Conservation (phyloP, 1,140 invertebrate species). For the Saxidomus purpurata region DNA sequence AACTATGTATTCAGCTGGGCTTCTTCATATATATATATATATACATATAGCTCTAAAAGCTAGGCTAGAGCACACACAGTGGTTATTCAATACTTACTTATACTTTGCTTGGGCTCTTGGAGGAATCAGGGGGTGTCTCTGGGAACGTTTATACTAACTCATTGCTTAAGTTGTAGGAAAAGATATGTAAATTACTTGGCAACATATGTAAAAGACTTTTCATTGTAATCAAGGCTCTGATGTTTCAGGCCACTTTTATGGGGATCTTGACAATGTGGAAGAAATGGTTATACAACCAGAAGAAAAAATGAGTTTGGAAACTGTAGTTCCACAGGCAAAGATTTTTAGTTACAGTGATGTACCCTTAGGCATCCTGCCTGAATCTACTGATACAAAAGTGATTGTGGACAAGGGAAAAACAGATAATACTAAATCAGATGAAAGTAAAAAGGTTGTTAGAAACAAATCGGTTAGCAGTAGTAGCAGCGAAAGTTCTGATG, state of each 20-base stretch:
- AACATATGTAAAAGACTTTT: neutral
- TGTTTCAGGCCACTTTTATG: conserved; percentile 21
- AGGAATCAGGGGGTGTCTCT: neutral
- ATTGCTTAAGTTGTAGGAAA: neutral
- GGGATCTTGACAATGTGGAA: conserved; percentile 19
- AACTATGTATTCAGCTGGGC: conserved; percentile 11
- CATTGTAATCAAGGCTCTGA: conserved; percentile 42
- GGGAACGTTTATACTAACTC: neutral
- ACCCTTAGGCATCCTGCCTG: neutral
- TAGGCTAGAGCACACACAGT: conserved; percentile 43
- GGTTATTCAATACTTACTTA: neutral
- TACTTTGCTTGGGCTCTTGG: neutral
- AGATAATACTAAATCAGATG: neutral
- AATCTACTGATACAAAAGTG: no score
- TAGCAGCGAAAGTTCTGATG: conserved; percentile 23
- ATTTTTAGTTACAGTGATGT: neutral
- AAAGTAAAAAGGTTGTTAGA: neutral
- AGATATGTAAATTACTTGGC: neutral
- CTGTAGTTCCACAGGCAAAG: neutral
- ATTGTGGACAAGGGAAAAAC: neutral
- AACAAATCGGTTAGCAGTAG: neutral
- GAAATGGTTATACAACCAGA: neutral
- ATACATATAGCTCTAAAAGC: conserved; percentile 7
- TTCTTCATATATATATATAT: neutral
- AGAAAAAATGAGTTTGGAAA: conserved; percentile 9